phyloP scores from a whole-genome alignment of 2,113 vertebrate species.

The Chaetodon trifascialis region DNA sequence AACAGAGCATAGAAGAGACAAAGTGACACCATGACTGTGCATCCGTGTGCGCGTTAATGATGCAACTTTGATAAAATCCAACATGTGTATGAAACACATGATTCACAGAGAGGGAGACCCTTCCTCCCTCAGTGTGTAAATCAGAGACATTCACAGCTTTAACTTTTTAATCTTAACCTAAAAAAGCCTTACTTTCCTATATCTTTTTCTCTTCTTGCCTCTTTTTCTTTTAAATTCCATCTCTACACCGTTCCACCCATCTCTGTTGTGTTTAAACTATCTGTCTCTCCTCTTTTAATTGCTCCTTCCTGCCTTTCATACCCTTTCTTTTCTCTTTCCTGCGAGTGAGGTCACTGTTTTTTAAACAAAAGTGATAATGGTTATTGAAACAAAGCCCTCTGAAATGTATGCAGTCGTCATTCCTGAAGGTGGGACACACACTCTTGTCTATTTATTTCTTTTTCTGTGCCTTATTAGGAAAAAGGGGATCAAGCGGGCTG shows the following conservation, averaged over 20 bases:
- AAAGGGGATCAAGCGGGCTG: background rate
- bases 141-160: constrained; percentile 1
- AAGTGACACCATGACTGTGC: background rate
- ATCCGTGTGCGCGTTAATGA: background rate
- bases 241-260: background rate
- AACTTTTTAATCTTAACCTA: constrained; percentile 20
- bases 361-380: constrained; percentile 56
- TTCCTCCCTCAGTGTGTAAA: background rate
- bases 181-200: background rate
- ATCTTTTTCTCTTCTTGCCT: background rate
- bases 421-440: constrained; percentile 38
- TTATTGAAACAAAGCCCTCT: constrained; percentile 48
- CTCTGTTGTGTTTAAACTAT: constrained; percentile 1
- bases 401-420: constrained; percentile 58
- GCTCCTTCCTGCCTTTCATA: constrained; percentile 22
- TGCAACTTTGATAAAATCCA: background rate
- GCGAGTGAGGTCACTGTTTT: constrained; percentile 44
- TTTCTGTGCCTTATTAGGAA: constrained; percentile 64
- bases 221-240: background rate
- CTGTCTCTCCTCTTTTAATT: constrained; percentile 1
- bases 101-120: background rate
- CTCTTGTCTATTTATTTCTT: constrained; percentile 43
- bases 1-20: background rate
- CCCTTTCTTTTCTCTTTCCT: constrained; percentile 11
- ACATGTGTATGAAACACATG: constrained; percentile 13